These are phyloP conservation scores for Paracanthobrama guichenoti DNA, from an alignment of 2,113 vertebrate species.

Conservation along the genomic window DNA sequence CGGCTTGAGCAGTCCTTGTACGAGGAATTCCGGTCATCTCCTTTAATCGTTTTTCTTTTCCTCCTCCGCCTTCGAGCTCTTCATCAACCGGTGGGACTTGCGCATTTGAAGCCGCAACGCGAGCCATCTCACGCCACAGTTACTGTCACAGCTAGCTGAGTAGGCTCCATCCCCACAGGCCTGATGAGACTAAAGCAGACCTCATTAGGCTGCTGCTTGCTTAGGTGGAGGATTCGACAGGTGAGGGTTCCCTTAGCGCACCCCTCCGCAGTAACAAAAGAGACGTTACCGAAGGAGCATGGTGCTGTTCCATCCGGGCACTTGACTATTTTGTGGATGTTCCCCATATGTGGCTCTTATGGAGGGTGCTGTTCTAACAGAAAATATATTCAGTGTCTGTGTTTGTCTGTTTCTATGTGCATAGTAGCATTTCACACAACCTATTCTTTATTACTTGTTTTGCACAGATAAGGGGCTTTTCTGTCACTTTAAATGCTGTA, in stretches of 20 bases:
- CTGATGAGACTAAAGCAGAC: constrained; percentile 38
- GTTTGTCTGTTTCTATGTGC: constrained; percentile 42
- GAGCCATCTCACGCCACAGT: constrained; percentile 67
- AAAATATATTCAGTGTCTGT: constrained; percentile 26
- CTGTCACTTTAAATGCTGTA: constrained; percentile 43
- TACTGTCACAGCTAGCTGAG: constrained; percentile 46
- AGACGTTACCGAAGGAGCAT: neutral
- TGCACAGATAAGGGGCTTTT: constrained; percentile 42
- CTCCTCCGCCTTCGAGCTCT: constrained; percentile 69
- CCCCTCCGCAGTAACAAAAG: neutral
- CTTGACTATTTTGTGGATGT: constrained; percentile 29
- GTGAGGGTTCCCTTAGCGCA: neutral
- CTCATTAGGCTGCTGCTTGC: constrained; percentile 33
- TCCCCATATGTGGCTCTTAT: constrained; percentile 28
- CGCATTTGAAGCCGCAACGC: constrained; percentile 54
- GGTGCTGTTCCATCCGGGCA: constrained; percentile 1
- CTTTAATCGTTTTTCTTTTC: constrained; percentile 58
- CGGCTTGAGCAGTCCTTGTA: constrained; percentile 29
- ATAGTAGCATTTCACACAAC: constrained; percentile 42
- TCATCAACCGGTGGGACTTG: constrained; percentile 60
- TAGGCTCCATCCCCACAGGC: constrained; percentile 39
- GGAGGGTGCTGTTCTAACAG: constrained; percentile 41
- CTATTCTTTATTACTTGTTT: constrained; percentile 36
- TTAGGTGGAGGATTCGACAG: constrained; percentile 32
- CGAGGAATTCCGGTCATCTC: constrained; percentile 46